Conservation (phyloP, 37 sponge, comb jelly and placozoan species). For the Halichondria panicea region DNA sequence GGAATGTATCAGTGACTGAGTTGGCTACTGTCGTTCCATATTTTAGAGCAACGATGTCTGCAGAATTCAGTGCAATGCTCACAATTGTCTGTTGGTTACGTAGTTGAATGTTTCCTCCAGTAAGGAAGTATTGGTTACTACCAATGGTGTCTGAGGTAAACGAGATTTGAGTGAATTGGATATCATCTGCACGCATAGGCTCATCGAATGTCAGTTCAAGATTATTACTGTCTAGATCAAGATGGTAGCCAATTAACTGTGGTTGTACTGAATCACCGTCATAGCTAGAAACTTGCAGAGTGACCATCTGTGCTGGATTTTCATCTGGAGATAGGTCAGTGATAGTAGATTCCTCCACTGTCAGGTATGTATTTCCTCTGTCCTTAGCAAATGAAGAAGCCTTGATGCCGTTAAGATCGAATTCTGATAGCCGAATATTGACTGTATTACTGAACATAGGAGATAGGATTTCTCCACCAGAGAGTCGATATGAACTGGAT, state of each 20-base stretch:
- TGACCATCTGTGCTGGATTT: slow-evolving; percentile 28
- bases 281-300: slow-evolving; percentile 41
- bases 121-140: slow-evolving; percentile 42
- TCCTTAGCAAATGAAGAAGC: slow-evolving; percentile 72
- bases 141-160: slow-evolving; percentile 34
- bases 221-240: slow-evolving; percentile 66
- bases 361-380: slow-evolving; percentile 52
- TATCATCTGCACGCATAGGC: slow-evolving; percentile 51
- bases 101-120: slow-evolving; percentile 60
- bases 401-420: slow-evolving; percentile 75
- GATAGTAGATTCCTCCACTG: slow-evolving; percentile 53
- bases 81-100: slow-evolving; percentile 39
- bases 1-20: slow-evolving; percentile 38
- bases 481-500: slow-evolving; percentile 57
- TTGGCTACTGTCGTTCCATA: slow-evolving; percentile 47
- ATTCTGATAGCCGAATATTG: slow-evolving; percentile 43
- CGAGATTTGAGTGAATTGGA: slow-evolving; percentile 32
- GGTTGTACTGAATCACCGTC: slow-evolving; percentile 53
- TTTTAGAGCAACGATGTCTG: slow-evolving; percentile 56
- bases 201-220: slow-evolving; percentile 76
- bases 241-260: slow-evolving; percentile 34
- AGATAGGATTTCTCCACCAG: slow-evolving; percentile 64
- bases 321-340: slow-evolving; percentile 68
- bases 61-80: slow-evolving; percentile 53
- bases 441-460: slow-evolving; percentile 58